phyloP scores from a whole-genome alignment of 2,888 invertebrate genomes.

The Xestoiulus laeticollis region DNA sequence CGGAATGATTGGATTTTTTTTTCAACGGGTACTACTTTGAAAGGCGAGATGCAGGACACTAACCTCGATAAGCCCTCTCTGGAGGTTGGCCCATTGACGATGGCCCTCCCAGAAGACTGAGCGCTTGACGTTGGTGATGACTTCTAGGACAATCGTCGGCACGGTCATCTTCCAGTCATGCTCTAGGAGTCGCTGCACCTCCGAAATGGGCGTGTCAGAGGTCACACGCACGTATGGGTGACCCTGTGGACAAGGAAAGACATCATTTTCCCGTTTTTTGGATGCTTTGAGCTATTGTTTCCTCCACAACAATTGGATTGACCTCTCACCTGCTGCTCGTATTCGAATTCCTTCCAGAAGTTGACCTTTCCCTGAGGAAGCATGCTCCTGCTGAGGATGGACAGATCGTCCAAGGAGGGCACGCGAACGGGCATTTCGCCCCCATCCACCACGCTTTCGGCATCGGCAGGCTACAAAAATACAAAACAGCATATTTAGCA shows the following conservation, averaged over 20 bases:
- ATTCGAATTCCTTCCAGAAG: constrained; percentile 55
- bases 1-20: not conserved
- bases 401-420: constrained; percentile 54
- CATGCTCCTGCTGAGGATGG: constrained; percentile 55
- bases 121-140: constrained; percentile 57
- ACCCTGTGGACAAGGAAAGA: constrained; percentile 54
- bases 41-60: not conserved
- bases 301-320: too few species aligned
- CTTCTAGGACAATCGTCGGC: constrained; percentile 58
- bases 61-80: constrained; percentile 58
- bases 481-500: not conserved
- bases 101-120: constrained; percentile 56
- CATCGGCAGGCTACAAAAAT: constrained; percentile 54
- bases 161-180: constrained; percentile 58
- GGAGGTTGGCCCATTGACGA: constrained; percentile 57
- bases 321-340: constrained; percentile 53
- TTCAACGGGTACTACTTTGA: not conserved
- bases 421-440: constrained; percentile 48
- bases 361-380: constrained; percentile 55
- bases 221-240: constrained; percentile 58
- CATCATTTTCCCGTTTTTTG: too few species aligned
- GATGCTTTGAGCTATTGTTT: too few species aligned
- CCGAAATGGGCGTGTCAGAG: constrained; percentile 57
- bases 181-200: constrained; percentile 57
- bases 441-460: constrained; percentile 55